A percentile compares a stretch with the other conserved stretches of the same genome.
Evolutionary conservation across 2,797 vertebrate species (phyloP).

Genomic region (Chanos chanos): DNA sequence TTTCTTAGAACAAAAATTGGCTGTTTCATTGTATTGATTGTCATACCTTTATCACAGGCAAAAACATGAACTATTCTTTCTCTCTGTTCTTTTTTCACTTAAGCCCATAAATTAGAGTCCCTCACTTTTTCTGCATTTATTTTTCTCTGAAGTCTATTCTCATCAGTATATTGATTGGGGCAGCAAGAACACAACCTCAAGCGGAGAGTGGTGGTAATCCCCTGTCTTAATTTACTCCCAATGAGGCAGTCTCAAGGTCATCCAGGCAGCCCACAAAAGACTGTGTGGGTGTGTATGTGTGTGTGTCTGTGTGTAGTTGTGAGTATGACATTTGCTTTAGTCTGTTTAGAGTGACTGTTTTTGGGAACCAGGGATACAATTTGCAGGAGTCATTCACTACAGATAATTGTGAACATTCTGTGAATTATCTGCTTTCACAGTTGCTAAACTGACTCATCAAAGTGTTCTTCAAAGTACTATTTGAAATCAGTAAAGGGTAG

Average conservation of each 20-base stretch:
- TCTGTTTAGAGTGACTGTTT: no score
- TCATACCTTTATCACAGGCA: not conserved
- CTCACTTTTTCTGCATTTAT: slow-evolving; percentile 65
- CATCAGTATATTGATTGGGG: slow-evolving; percentile 74
- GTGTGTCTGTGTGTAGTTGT: no score
- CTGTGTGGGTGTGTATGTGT: not conserved
- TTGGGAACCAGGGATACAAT: no score
- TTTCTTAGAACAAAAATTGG: no score
- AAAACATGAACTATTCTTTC: not conserved
- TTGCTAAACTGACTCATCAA: no score
- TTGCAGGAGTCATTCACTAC: no score
- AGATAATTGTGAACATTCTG: no score
- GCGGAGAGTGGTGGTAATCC: slow-evolving; percentile 64
- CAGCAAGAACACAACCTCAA: slow-evolving; percentile 37
- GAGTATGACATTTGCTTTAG: no score
- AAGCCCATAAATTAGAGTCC: slow-evolving; percentile 60
- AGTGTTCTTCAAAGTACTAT: no score
- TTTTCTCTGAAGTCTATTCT: slow-evolving; percentile 57
- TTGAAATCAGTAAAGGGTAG: no score
- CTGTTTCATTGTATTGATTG: no score
- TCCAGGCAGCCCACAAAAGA: slow-evolving; percentile 19
- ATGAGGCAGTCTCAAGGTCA: slow-evolving; percentile 65
- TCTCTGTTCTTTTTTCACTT: slow-evolving; percentile 23
- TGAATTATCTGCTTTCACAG: no score
- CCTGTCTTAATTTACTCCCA: slow-evolving; percentile 64